phyloP scores from a whole-genome alignment of 2,113 vertebrate genomes.

The Ailuropoda melanoleuca region DNA sequence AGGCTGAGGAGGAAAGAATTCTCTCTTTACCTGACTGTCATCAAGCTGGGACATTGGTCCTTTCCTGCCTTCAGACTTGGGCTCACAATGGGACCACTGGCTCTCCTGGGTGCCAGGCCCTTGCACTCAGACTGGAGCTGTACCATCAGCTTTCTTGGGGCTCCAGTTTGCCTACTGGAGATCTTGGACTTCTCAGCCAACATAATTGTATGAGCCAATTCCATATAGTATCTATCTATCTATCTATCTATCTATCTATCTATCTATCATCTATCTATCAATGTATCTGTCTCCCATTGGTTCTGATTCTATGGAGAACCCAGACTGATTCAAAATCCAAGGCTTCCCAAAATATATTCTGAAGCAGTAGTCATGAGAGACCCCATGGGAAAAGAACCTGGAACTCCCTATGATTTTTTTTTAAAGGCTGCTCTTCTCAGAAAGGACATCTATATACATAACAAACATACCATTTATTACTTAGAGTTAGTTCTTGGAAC shows the following conservation, averaged over 20 bases:
- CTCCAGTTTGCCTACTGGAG: not conserved
- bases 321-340: not conserved
- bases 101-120: not conserved
- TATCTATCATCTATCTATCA: not conserved
- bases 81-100: not conserved
- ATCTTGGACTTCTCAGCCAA: not conserved
- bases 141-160: not conserved
- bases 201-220: not conserved
- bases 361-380: not conserved
- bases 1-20: not conserved
- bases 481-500: not conserved
- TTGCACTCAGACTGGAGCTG: not conserved
- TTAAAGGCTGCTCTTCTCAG: not conserved
- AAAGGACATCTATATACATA: not conserved
- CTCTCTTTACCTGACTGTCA: not conserved
- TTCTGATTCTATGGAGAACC: not conserved
- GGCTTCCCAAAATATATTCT: not conserved
- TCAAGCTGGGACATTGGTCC: not conserved
- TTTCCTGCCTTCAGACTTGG: not conserved
- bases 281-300: no score
- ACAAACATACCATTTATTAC: not conserved
- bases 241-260: not conserved
- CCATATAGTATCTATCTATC: not conserved
- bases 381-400: not conserved
- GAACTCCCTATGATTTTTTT: not conserved